Base-by-base conservation (phyloP, 1,140 invertebrate genomes). In the Proctacanthus coquilletti region DNA sequence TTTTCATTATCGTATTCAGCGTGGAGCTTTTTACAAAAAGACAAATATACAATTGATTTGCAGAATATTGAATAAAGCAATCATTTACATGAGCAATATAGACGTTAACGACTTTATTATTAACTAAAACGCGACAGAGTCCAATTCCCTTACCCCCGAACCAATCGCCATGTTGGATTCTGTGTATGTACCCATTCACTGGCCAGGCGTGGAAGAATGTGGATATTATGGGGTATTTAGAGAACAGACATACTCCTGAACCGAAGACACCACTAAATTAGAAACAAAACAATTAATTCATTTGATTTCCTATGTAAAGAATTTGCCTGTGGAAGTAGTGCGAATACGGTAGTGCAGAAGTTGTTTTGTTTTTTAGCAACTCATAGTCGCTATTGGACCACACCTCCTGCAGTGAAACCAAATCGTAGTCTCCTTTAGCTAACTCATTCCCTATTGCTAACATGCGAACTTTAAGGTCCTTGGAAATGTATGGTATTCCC, bases 111-210 rank as follows among this genome's bases (percentile, higher is more conserved):
- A 69, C 66, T 37, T 80, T 63, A 40, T 80, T 73, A 14, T 72
- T 63, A 39, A 74, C 60, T 42, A 75, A 63, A 8, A 94, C 68
- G 49, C 72, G 73, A 49, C 83, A 89, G n/a, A 97, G 60, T 9
- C 88, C 92, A 36, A 96, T 76, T 23, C 91, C 91, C 72, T 97
- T 97, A 5, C 92, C 93, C 36, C 88, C 93, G 65, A 94, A 97
- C 93, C 93, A 98, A 58, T 97, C 93, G 2, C 87, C 93, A 64
- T 96, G 92, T 33, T 91, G 84, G 44, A 97, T 70, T 63, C 93
- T 94, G 59, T 97, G 93, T 36, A 92, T 78, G 54, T 95, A 96
- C 3, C 93, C 93, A 70, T 97, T 97, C n/a, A 97, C 63, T 20
- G 85, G 72, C 79, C 86, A 98, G 41, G 80, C 75, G 61, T 93